A percentile compares a stretch with the other conserved stretches of the same genome.
Evolutionary conservation across 2,113 vertebrate genomes (phyloP).

Genomic region (Caloenas nicobarica): DNA sequence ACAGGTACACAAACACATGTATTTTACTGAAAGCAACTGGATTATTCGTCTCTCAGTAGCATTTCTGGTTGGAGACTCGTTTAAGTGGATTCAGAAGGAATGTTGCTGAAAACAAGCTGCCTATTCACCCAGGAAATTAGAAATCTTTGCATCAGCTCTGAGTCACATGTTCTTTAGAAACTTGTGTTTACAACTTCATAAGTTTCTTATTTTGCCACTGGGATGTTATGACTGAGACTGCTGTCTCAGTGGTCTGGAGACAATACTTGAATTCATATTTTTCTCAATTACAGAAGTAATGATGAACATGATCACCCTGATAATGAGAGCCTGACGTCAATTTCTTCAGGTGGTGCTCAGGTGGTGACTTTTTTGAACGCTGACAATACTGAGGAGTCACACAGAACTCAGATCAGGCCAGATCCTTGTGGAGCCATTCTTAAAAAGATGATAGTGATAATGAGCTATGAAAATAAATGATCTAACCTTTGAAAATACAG

Average conservation of each 20-base stretch:
- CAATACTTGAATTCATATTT: neutral
- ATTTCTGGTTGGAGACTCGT: neutral
- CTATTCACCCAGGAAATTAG: slow-evolving; percentile 48
- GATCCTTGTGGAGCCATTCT: neutral
- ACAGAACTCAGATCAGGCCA: accelerated
- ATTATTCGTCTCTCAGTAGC: neutral
- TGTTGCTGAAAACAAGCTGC: neutral
- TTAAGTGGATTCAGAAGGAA: neutral
- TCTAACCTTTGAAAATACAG: neutral
- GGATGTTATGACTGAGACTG: slow-evolving; percentile 29
- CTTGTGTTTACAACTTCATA: slow-evolving; percentile 1
- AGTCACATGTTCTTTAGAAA: slow-evolving; percentile 45
- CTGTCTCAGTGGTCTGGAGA: neutral
- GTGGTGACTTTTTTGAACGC: neutral
- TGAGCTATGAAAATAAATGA: neutral
- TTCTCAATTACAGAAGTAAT: neutral
- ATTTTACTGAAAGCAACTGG: neutral
- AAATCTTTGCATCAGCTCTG: slow-evolving; percentile 51
- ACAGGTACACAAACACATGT: neutral
- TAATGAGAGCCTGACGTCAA: neutral
- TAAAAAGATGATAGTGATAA: neutral
- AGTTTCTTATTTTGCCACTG: slow-evolving; percentile 29
- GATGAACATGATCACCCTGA: neutral
- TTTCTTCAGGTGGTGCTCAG: neutral
- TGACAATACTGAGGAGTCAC: neutral